These are phyloP conservation scores for Cremastobaeus sp. DNA, from an alignment of 2,888 invertebrate species.

Conservation along the genomic window DNA sequence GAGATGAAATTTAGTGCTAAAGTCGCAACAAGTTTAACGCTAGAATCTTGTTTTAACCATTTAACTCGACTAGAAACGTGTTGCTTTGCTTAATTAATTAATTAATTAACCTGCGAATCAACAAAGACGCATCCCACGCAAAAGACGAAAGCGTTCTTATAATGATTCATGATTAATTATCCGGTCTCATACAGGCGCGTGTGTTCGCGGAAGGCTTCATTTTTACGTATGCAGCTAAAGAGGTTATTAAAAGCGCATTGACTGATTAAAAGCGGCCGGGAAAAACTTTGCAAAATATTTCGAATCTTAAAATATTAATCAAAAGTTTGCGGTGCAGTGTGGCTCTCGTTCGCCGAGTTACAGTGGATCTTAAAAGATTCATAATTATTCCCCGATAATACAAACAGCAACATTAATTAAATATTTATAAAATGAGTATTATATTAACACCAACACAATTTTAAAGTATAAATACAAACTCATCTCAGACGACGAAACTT, in stretches of 20 bases:
- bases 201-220: too few relatives aligned
- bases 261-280: not conserved
- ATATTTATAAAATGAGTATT: conserved; percentile 40
- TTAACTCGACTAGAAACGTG: conserved; percentile 5
- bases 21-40: conserved; percentile 50
- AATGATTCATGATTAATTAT: conserved; percentile 47
- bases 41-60: conserved; percentile 34
- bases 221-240: too few relatives aligned
- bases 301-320: conserved; percentile 18
- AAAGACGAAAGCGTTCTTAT: conserved; percentile 37
- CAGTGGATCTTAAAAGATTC: conserved; percentile 10
- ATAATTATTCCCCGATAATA: conserved; percentile 15
- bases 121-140: conserved; percentile 37
- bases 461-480: conserved; percentile 42
- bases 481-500: conserved; percentile 8
- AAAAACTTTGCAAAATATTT: conserved; percentile 6
- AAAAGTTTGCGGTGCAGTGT: conserved; percentile 1
- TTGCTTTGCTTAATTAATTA: conserved; percentile 22
- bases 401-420: conserved; percentile 37
- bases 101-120: conserved; percentile 46
- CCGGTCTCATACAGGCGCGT: conserved; percentile 13
- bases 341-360: conserved; percentile 9
- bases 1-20: conserved; percentile 33
- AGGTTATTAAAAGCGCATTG: too few relatives aligned
- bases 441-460: conserved; percentile 27